Evolutionary conservation across 2,113 vertebrate species (phyloP).

Genomic region (Taurulus bubalis): DNA sequence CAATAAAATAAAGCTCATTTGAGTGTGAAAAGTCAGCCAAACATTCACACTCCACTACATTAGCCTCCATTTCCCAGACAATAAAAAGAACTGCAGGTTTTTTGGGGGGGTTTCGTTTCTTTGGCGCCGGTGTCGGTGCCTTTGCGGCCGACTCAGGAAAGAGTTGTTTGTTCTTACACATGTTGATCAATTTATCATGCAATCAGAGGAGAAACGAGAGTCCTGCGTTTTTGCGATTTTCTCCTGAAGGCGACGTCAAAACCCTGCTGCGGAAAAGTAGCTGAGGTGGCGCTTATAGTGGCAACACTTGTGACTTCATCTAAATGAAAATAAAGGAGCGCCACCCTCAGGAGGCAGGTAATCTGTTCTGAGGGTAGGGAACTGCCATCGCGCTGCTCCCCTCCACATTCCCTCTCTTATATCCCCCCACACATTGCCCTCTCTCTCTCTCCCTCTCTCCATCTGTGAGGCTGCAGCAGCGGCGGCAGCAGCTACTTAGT

Average conservation of each 20-base stretch:
- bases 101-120: not conserved
- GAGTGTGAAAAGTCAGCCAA: constrained; percentile 44
- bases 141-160: constrained; percentile 18
- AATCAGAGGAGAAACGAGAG: constrained; percentile 8
- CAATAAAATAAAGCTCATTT: constrained; percentile 49
- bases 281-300: constrained; percentile 1
- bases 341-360: constrained; percentile 12
- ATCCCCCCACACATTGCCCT: too few relatives aligned
- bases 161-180: not conserved
- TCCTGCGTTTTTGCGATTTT: not conserved
- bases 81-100: constrained; percentile 26
- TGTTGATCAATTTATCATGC: constrained; percentile 17
- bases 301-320: constrained; percentile 38
- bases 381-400: constrained; percentile 22
- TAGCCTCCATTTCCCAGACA: constrained; percentile 22
- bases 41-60: constrained; percentile 34
- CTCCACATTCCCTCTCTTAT: not conserved
- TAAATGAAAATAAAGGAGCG: constrained; percentile 61
- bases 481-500: constrained; percentile 62
- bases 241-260: constrained; percentile 8
- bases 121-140: not conserved
- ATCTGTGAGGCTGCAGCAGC: constrained; percentile 28
- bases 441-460: not conserved
- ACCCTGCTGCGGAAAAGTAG: constrained; percentile 8
- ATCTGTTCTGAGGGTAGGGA: constrained; percentile 49